Percentiles rank a stretch among this genome's conserved stretches.
Conservation (phyloP, 1,140 invertebrate species). For the Diplogasteroides magnus region DNA sequence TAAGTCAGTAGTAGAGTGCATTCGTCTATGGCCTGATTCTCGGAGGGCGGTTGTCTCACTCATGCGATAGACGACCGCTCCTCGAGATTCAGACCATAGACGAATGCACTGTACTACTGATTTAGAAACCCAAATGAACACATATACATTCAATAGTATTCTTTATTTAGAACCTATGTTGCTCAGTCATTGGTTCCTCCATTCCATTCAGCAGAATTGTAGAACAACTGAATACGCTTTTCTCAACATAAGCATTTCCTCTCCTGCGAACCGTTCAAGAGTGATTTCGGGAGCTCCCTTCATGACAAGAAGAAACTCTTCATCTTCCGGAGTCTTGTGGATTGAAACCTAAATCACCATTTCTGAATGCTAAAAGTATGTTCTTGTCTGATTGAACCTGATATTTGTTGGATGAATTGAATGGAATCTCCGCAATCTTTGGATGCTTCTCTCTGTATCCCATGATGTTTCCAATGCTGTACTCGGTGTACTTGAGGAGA, state of each 20-base stretch:
- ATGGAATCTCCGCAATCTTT: conserved; percentile 95
- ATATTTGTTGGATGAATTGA: conserved; percentile 99
- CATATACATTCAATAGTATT: too few species aligned
- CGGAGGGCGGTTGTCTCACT: too few species aligned
- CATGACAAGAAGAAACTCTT: conserved; percentile 92
- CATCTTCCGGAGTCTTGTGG: conserved; percentile 75
- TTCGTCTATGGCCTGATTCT: conserved; percentile 10
- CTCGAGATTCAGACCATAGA: too few species aligned
- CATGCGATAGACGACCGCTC: too few species aligned
- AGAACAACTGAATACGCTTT: conserved; percentile 65
- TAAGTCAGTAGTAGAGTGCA: background rate
- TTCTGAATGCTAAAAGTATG: conserved; percentile 1
- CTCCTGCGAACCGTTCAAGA: too few species aligned
- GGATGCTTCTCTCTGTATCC: conserved; percentile 80
- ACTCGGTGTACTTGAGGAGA: conserved; percentile 57
- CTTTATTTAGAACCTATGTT: too few species aligned
- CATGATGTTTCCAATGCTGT: conserved; percentile 68
- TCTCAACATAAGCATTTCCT: too few species aligned
- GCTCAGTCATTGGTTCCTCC: conserved; percentile 69
- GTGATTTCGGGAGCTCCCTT: conserved; percentile 98
- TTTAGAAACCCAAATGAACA: too few species aligned
- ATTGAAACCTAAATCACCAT: conserved; percentile 70
- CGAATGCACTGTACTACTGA: too few species aligned
- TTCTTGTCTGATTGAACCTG: conserved; percentile 60
- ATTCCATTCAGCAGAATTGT: conserved; percentile 91